Conservation (phyloP, 37 sponge, comb jelly and placozoan species). For the Axinella damicornis region DNA sequence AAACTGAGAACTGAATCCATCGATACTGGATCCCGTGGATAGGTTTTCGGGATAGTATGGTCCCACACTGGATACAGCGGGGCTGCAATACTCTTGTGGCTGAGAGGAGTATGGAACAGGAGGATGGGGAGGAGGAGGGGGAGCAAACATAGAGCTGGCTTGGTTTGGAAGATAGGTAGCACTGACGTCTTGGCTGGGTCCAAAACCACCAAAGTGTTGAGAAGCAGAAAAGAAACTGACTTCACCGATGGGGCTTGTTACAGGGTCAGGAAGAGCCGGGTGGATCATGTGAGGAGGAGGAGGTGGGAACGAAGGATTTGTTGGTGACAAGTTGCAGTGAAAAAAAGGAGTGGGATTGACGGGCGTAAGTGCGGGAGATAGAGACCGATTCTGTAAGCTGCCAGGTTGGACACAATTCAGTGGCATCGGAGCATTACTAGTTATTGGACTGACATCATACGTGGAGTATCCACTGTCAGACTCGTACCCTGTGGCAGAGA, state of each 20-base stretch:
- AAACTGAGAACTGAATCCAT: not conserved
- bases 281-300: not conserved
- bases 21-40: not conserved
- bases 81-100: not conserved
- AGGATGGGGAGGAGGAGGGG: not conserved
- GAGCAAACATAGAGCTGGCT: conserved; percentile 5
- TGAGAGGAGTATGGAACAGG: not conserved
- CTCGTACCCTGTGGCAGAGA: conserved; percentile 55
- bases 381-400: not conserved
- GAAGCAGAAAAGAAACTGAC: conserved; percentile 15
- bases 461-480: conserved; percentile 74
- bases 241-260: conserved; percentile 16
- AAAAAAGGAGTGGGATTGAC: conserved; percentile 1
- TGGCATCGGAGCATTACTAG: conserved; percentile 21
- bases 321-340: not conserved
- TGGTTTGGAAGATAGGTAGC: not conserved
- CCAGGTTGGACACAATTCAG: not conserved
- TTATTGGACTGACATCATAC: conserved; percentile 59
- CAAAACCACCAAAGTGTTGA: not conserved
- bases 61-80: not conserved
- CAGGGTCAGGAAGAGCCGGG: not conserved
- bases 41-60: conserved; percentile 9
- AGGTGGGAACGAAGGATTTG: not conserved
- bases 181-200: conserved; percentile 23
- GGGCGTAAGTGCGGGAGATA: conserved; percentile 37